A percentile compares a stretch with the other conserved stretches of the same genome.
phyloP scores from a whole-genome alignment of 2,113 vertebrate species.

The human region GRCh38 chr4:137347501-137348000 shows the following conservation, averaged over 20 bases:
- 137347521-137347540: not conserved
- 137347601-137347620: not conserved
- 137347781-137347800: not conserved
- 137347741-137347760: not conserved
- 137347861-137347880: not conserved
- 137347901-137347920: not conserved
- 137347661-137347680: not conserved
- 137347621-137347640: not conserved
- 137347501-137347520: not conserved
- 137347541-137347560: not conserved
- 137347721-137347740: slow-evolving; percentile 2
- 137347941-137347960: not conserved
- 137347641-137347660: not conserved
- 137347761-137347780: not conserved
- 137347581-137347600: not conserved
- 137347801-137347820: not conserved
- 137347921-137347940: not conserved
- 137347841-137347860: not conserved
- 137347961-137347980: not conserved
- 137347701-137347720: not conserved
- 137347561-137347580: not conserved
- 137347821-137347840: not conserved
- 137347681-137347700: not conserved
- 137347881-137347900: not conserved
- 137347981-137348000: not conserved